phyloP scores from a whole-genome alignment of 2,797 vertebrate genomes.

The Vireo griseus region DNA sequence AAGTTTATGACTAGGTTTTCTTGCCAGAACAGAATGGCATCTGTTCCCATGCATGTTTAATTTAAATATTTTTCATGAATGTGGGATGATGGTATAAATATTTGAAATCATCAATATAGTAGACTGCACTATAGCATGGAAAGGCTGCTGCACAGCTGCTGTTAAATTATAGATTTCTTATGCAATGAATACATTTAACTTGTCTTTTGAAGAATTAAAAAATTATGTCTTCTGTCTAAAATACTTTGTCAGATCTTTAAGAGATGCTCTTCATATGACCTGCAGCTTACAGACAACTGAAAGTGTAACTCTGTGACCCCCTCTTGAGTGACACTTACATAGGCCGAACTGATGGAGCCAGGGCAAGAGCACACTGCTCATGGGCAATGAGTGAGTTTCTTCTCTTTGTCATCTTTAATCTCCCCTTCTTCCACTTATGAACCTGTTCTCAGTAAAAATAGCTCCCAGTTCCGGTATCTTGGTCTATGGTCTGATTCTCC shows the following conservation, averaged over 20 bases:
- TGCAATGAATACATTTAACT: constrained; percentile 71
- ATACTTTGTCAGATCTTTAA: constrained; percentile 59
- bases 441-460: constrained; percentile 47
- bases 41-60: constrained; percentile 72
- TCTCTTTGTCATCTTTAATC: constrained; percentile 23
- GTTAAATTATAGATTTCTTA: constrained; percentile 74
- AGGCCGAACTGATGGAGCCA: not conserved
- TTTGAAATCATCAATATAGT: constrained; percentile 73
- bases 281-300: constrained; percentile 47
- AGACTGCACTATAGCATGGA: constrained; percentile 67
- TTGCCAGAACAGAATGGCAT: constrained; percentile 68
- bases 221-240: constrained; percentile 68
- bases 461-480: not conserved
- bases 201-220: constrained; percentile 71
- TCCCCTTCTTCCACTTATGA: not conserved
- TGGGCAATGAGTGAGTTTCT: not conserved
- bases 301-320: constrained; percentile 37
- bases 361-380: not conserved
- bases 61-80: constrained; percentile 73
- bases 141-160: constrained; percentile 67
- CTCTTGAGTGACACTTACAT: constrained; percentile 12
- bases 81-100: constrained; percentile 72
- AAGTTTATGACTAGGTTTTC: constrained; percentile 68
- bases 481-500: not conserved
- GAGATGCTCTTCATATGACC: constrained; percentile 58